Base-by-base conservation (phyloP, 2,113 vertebrate species). In the Loxodonta africana region DNA sequence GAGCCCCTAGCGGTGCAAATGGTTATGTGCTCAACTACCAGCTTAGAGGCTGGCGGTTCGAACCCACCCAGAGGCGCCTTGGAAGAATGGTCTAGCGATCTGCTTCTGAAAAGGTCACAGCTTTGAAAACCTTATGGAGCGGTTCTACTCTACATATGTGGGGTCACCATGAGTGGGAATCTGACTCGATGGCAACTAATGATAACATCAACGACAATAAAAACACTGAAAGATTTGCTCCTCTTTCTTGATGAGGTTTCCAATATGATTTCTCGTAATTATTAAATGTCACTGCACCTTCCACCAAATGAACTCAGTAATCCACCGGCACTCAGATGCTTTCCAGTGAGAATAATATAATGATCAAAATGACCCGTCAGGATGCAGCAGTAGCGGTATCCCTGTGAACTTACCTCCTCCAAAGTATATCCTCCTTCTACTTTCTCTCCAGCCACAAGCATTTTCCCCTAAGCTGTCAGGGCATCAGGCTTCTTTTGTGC, bases 341-440 rank as follows among this genome's bases (percentile, higher is more conserved):
- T 78, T 37, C 44, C 37, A 41, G 30, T 6, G 30, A 92, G 28
- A 86, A 80, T 33, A 78, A 69, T 2, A 20, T 62, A 41, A 48
- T 57, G 57, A 21, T 2, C 37, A 18, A 81, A 82, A 85, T 62
- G 83, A 46, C 15, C 0, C 18, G 57, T 41, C 73, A 57, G 46
- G 69, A 48, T 1, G 1, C 11, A 23, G 11, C 37, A 51, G 9
- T 2, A 23, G 37, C 15, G 0, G 8, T 26, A 26, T 4, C 65
- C 57, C 17, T 28, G 74, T 2, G 65, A 78, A 8, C 6, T 9
- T 4, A 20, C 18, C 17, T 26, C 28, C 9, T 41, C 0, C 3
- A 26, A 37, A 87, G 28, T 23, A 20, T 2, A 51, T 8, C 41
- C 20, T 62, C 62, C 69, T 53, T 15, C 0, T 3, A 17, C 78